phyloP scores from a whole-genome alignment of 2,113 vertebrate species.

The Aleadryas rufinucha region DNA sequence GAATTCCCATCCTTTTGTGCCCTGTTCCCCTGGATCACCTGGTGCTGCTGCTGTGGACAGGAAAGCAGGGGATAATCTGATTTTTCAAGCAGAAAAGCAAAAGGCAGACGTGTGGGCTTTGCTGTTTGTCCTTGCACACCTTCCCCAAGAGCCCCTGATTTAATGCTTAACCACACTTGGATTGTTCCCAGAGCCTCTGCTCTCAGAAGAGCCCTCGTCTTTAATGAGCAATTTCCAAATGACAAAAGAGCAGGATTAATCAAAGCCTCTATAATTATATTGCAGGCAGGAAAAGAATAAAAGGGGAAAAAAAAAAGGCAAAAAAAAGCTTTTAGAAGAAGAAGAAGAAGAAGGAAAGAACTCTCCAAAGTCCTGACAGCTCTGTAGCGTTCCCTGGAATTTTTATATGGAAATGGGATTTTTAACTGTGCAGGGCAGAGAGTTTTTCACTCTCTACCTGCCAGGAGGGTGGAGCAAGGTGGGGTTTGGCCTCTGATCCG shows the following conservation, averaged over 20 bases:
- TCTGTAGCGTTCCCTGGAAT: background rate
- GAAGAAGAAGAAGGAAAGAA: background rate
- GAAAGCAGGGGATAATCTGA: background rate
- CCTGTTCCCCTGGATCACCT: background rate
- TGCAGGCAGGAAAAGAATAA: background rate
- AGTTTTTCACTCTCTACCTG: background rate
- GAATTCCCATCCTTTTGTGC: background rate
- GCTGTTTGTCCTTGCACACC: background rate
- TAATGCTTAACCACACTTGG: slow-evolving; percentile 37
- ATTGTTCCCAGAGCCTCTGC: slow-evolving; percentile 42
- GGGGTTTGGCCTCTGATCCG: background rate
- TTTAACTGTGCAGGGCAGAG: background rate
- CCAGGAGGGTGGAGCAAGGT: background rate
- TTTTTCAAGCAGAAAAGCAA: background rate
- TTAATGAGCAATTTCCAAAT: slow-evolving; percentile 64
- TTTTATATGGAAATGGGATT: background rate
- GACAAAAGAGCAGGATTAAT: slow-evolving; percentile 64
- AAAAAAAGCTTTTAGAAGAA: background rate
- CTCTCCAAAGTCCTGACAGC: background rate
- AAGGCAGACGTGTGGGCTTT: background rate
- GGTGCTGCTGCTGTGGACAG: background rate
- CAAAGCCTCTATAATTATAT: slow-evolving; percentile 66
- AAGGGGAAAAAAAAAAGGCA: background rate
- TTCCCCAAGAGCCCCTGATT: background rate
- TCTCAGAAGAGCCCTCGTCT: slow-evolving; percentile 52